Conservation (phyloP, 1,140 invertebrate genomes). For the Ephestia elutella region DNA sequence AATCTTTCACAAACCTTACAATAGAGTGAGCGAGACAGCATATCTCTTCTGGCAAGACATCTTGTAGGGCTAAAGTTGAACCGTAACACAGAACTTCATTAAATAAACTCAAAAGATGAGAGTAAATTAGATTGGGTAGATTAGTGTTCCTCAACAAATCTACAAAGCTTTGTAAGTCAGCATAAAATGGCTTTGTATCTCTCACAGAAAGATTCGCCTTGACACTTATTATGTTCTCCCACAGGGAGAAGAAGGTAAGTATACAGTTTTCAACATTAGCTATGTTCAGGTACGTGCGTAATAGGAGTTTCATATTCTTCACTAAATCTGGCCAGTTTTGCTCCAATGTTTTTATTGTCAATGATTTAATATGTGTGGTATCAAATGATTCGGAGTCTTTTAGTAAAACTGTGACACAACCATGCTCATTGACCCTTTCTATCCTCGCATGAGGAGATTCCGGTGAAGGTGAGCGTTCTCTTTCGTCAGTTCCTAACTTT, state of each 20-base stretch:
- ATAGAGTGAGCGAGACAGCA: conserved; percentile 88
- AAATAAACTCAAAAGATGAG: conserved; percentile 86
- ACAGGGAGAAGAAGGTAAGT: conserved; percentile 87
- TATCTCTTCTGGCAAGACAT: conserved; percentile 89
- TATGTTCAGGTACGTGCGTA: conserved; percentile 74
- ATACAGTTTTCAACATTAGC: conserved; percentile 80
- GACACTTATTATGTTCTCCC: conserved; percentile 93
- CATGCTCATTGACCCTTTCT: conserved; percentile 63
- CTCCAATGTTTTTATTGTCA: conserved; percentile 89
- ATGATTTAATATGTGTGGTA: conserved; percentile 86
- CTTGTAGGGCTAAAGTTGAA: conserved; percentile 89
- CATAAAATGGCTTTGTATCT: conserved; percentile 91
- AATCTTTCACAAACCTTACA: conserved; percentile 89
- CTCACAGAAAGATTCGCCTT: conserved; percentile 91
- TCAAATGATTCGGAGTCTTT: conserved; percentile 87
- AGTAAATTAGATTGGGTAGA: conserved; percentile 87
- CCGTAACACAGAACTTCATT: conserved; percentile 93
- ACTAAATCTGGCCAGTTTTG: conserved; percentile 87
- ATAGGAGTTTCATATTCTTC: conserved; percentile 77
- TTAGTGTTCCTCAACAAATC: conserved; percentile 81
- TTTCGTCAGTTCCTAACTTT: conserved; percentile 42
- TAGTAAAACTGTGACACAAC: conserved; percentile 80
- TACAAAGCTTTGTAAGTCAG: conserved; percentile 87
- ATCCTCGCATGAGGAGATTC: conserved; percentile 50
- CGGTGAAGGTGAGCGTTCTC: conserved; percentile 46